These are phyloP conservation scores for Labeo calbasu DNA, from an alignment of 2,797 vertebrate species.

Conservation along the genomic window DNA sequence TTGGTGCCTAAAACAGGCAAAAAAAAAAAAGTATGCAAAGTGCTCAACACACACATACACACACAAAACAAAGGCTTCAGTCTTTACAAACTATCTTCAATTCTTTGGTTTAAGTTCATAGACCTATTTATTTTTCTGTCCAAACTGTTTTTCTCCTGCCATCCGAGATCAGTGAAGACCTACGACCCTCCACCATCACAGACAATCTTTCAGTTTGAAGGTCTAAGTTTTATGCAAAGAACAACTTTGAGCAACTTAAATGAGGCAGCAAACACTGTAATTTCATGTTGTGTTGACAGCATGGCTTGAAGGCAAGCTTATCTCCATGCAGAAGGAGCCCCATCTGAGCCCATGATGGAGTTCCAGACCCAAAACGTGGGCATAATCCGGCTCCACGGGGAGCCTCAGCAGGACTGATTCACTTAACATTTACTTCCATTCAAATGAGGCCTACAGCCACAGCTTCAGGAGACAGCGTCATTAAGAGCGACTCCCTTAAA, in stretches of 20 bases:
- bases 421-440: conserved; percentile 61
- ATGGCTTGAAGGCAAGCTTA: conserved; percentile 41
- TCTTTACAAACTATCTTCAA: not conserved
- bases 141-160: not conserved
- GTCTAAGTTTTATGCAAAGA: conserved; percentile 2
- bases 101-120: not conserved
- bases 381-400: conserved; percentile 42
- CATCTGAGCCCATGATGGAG: conserved; percentile 37
- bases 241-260: conserved; percentile 32
- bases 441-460: conserved; percentile 45
- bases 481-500: not conserved
- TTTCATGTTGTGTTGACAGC: conserved; percentile 47
- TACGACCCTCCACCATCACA: not conserved
- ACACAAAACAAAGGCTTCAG: not conserved
- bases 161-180: not conserved
- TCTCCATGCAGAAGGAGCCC: conserved; percentile 44
- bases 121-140: not conserved
- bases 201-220: not conserved
- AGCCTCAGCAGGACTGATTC: conserved; percentile 52
- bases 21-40: not conserved
- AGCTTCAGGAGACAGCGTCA: not conserved
- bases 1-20: not conserved
- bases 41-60: not conserved
- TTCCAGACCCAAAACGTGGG: conserved; percentile 19
- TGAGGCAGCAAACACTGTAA: conserved; percentile 41